These are phyloP conservation scores for Aspidiotus rigidus DNA, from an alignment of 2,888 invertebrate genomes.

Conservation along the genomic window DNA sequence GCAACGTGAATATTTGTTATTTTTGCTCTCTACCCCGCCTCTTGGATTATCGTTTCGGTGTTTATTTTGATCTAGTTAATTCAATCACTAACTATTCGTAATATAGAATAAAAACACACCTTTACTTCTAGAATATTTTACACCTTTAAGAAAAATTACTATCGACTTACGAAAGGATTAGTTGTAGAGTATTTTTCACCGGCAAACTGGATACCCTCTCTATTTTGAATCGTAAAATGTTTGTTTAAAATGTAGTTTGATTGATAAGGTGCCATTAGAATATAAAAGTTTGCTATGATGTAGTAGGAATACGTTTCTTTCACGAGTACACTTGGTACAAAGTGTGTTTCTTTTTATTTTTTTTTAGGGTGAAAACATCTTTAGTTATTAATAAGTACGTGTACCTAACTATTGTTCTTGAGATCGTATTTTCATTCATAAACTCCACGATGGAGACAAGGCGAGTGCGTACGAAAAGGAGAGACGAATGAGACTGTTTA, in stretches of 20 bases:
- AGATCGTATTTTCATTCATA: constrained; percentile 18
- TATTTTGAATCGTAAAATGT: constrained; percentile 5
- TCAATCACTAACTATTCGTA: too few species aligned
- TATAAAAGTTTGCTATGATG: background rate
- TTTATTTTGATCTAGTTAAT: too few species aligned
- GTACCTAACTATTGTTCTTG: background rate
- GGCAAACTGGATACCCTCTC: constrained; percentile 5
- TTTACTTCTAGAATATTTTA: too few species aligned
- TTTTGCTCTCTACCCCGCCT: too few species aligned
- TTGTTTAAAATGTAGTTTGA: constrained; percentile 17
- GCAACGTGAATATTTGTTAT: too few species aligned
- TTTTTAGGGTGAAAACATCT: constrained; percentile 10
- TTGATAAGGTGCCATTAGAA: constrained; percentile 28
- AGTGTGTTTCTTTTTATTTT: background rate
- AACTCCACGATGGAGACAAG: background rate
- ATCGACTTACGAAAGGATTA: constrained; percentile 10
- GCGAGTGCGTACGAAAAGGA: background rate
- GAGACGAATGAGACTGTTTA: background rate
- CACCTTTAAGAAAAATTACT: background rate
- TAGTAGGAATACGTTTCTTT: constrained; percentile 4
- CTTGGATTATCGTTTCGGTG: too few species aligned
- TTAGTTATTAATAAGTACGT: constrained; percentile 16
- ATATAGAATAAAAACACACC: too few species aligned
- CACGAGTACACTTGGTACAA: constrained; percentile 6
- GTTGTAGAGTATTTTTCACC: constrained; percentile 23